Percentiles rank a stretch among this genome's conserved stretches.
These are phyloP conservation scores for Planococcus citri DNA, from an alignment of 1,140 invertebrate genomes.

Conservation along the genomic window DNA sequence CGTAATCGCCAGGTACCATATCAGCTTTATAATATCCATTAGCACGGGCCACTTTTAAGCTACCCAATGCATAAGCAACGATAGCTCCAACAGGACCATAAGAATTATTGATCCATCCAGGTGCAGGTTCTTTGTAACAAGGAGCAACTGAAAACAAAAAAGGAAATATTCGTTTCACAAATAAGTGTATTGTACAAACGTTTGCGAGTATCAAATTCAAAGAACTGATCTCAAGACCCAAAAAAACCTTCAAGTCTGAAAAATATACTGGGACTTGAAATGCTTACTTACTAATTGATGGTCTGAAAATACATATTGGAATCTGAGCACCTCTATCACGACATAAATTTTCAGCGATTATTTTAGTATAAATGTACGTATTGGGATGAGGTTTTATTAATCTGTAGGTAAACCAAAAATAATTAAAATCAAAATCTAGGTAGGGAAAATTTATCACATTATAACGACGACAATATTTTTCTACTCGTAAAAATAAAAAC, in stretches of 20 bases:
- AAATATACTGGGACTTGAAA: too few relatives aligned
- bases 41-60: slow-evolving; percentile 41
- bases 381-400: slow-evolving; percentile 46
- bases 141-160: slow-evolving; percentile 33
- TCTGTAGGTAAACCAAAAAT: slow-evolving; percentile 21
- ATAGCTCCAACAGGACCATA: slow-evolving; percentile 46
- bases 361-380: slow-evolving; percentile 58
- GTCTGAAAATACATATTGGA: slow-evolving; percentile 66
- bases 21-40: slow-evolving; percentile 38
- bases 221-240: too few relatives aligned
- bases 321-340: slow-evolving; percentile 38
- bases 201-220: too few relatives aligned
- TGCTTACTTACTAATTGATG: slow-evolving; percentile 52
- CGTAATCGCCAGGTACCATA: slow-evolving; percentile 48
- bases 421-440: too few relatives aligned
- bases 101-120: slow-evolving; percentile 54
- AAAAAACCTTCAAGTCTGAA: too few relatives aligned
- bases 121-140: slow-evolving; percentile 51
- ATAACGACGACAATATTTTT: too few relatives aligned
- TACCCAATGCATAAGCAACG: slow-evolving; percentile 37
- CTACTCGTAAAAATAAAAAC: too few relatives aligned
- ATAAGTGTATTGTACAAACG: too few relatives aligned
- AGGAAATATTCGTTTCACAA: too few relatives aligned
- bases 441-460: too few relatives aligned
- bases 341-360: slow-evolving; percentile 49